Evolutionary conservation across 2,888 invertebrate species (phyloP).

Genomic region (Cylloceria caligata): DNA sequence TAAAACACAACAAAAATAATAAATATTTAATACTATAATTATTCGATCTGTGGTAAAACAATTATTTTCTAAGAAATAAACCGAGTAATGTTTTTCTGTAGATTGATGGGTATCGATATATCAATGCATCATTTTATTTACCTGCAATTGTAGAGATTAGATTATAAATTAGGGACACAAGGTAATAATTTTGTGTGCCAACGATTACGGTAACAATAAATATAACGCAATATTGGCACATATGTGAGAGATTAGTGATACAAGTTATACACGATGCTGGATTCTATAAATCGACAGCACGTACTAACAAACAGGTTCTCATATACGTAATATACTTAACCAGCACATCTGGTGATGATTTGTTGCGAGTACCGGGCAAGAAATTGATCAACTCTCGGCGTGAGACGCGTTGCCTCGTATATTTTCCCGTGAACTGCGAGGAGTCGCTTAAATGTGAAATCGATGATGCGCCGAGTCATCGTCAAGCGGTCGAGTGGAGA

Average conservation of each 20-base stretch:
- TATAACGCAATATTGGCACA: background rate
- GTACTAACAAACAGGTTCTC: slow-evolving; percentile 12
- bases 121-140: background rate
- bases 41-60: background rate
- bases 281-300: background rate
- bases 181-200: background rate
- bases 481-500: slow-evolving; percentile 31
- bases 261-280: background rate
- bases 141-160: background rate
- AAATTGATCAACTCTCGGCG: slow-evolving; percentile 59
- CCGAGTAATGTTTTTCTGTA: background rate
- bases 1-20: background rate
- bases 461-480: slow-evolving; percentile 63
- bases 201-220: background rate
- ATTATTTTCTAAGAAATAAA: background rate
- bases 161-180: background rate
- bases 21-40: background rate
- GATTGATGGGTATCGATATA: background rate
- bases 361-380: background rate
- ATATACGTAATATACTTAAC: slow-evolving; percentile 12
- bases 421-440: slow-evolving; percentile 37
- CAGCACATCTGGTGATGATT: slow-evolving; percentile 9
- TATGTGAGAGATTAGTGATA: background rate
- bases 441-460: slow-evolving; percentile 63
- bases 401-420: slow-evolving; percentile 21